Conservation (phyloP, 2,888 invertebrate species). For the Hirtodrosophila cameraria region DNA sequence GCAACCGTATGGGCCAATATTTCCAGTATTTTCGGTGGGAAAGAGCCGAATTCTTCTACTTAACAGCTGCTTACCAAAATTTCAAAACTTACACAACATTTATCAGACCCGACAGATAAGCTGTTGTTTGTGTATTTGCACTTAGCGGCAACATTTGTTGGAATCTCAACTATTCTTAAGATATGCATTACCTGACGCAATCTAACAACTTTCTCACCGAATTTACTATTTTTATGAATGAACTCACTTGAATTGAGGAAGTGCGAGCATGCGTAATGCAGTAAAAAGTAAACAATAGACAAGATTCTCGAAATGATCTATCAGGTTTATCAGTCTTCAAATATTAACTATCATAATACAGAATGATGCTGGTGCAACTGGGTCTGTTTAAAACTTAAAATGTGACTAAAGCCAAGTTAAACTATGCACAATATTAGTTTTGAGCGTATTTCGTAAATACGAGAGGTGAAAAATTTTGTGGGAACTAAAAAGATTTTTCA, state of each 20-base stretch:
- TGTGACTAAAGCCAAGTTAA: neutral
- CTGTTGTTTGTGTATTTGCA: conserved; percentile 55
- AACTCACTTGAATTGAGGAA: conserved; percentile 63
- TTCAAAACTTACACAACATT: conserved; percentile 28
- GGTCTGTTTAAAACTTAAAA: conserved; percentile 43
- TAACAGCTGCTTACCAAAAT: conserved; percentile 49
- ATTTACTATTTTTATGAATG: conserved; percentile 72
- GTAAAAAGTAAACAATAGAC: conserved; percentile 72
- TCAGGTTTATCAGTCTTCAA: conserved; percentile 56
- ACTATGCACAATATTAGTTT: conserved; percentile 10
- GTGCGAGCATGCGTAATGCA: conserved; percentile 81
- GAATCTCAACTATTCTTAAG: conserved; percentile 49
- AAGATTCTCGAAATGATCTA: conserved; percentile 36
- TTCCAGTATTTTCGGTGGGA: conserved; percentile 54
- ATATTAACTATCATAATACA: conserved; percentile 59
- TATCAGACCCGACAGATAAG: conserved; percentile 51
- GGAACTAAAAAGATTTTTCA: conserved; percentile 30
- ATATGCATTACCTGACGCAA: conserved; percentile 39
- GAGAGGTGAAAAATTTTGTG: conserved; percentile 50
- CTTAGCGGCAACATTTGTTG: conserved; percentile 70
- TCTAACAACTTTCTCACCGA: conserved; percentile 53
- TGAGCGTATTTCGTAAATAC: conserved; percentile 28
- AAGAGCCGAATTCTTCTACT: conserved; percentile 9
- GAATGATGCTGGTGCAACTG: conserved; percentile 52
- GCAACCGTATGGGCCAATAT: conserved; percentile 52